Evolutionary conservation across 2,888 invertebrate species (phyloP).

Genomic region (Caenorhabditis zanzibari): DNA sequence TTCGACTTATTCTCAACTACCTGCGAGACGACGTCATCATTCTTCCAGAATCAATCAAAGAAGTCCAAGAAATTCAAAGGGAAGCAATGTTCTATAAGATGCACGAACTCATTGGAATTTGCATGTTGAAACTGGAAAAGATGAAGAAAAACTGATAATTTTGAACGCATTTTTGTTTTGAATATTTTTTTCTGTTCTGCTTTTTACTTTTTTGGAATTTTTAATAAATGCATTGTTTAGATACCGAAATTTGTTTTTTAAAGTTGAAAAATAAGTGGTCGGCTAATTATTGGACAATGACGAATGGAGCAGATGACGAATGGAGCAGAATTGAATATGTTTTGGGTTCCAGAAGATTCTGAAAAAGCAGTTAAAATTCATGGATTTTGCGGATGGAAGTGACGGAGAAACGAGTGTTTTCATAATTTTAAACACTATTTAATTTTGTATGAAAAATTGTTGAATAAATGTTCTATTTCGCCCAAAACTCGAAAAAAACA

Average conservation of each 20-base stretch:
- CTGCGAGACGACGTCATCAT: neutral
- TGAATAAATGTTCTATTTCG: neutral
- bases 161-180: no score
- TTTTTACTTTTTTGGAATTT: no score
- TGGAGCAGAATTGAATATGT: conserved; percentile 15
- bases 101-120: neutral
- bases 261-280: no score
- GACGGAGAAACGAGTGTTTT: neutral
- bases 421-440: neutral
- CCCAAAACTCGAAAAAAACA: neutral
- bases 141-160: no score
- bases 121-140: neutral
- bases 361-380: no score
- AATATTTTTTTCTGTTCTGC: no score
- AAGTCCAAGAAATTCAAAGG: conserved; percentile 1
- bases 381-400: conserved; percentile 41
- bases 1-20: neutral
- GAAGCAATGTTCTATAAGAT: neutral
- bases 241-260: no score
- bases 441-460: no score
- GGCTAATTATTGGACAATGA: no score
- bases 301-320: no score
- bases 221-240: no score
- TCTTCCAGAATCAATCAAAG: neutral
- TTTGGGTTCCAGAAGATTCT: no score